Base-by-base conservation (phyloP, 2,888 invertebrate genomes). In the Craniophora ligustri region DNA sequence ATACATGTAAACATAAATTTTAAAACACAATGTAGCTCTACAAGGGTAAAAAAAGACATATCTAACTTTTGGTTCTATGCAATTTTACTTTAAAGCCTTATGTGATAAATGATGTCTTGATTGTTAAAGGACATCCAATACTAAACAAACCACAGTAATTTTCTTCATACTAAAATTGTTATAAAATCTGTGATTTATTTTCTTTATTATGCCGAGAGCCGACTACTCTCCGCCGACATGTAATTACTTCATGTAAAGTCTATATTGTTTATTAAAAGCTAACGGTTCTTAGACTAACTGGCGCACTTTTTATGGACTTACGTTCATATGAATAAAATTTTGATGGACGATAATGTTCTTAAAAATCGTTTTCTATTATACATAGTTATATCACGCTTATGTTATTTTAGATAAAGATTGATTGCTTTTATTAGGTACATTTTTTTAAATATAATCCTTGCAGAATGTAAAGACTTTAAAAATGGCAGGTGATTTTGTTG, bases 191-290 rank as follows among this genome's bases (percentile, higher is more conserved):
- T 38, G 3, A 26, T 30, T 26, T 23, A 32, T 31, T 36, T 48
- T 55, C 40, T 46, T 19, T 57, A 36, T 44, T 35, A 57, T 45
- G 46, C 53, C 32, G 31, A 47, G 48, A 56, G 32, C 34, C 56
- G 58, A 46, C 49, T 42, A 49, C 38, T 48, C 40, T 42, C 31
- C 35, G 36, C 42, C 34, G 38, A 54, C 61, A 32, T 54, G 58
- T 75, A 74, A 71, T 74, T 73, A 74, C 68, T 57, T 32, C 58
- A 51, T 55, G 63, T 68, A 61, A 75, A 65, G 63, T 75, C 75
- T 72, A 66, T 75, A 73, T 73, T 71, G 75, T 73, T 74, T 73
- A 73, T 71, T 74, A 73, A 61, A 65, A 66, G 63, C 14, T 73
- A 73, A 73, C 72, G 75, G 72, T 32, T 41, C 62, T 61, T 48